Base-by-base conservation (phyloP, 1,140 invertebrate species). In the Bombus difficillimus region DNA sequence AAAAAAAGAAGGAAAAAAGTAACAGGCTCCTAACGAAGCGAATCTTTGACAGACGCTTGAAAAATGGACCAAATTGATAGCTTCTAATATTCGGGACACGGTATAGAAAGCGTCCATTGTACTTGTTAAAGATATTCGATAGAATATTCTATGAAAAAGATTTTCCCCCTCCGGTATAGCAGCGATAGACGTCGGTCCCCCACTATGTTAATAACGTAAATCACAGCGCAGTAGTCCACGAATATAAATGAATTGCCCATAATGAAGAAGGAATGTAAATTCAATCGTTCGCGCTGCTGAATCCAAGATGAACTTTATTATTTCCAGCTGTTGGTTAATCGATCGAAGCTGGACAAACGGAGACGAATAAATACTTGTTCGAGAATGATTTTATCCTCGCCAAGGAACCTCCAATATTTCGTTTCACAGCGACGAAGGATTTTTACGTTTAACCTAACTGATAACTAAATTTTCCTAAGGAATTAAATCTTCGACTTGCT, bases 201-300 rank as follows among this genome's bases (percentile, higher is more conserved):
- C 78, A 32, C 43, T 34, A 43, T 18, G 15, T 43, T 64, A 73
- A 77, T 57, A 83, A 69, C 64, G 57, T 77, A 69, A 77, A 77
- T 69, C 81, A 83, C 34, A 10, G 18, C 25, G 28, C 3, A 73
- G 43, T 76, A 53, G 43, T 69, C 43, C 34, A 77, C 39, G 81
- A 77, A 83, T 83, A 77, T 77, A 77, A 83, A 77, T 83, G 81
- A 83, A 68, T 57, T 32, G 34, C 6, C 22, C n/a, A 59, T 57
- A 83, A 83, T 77, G 62, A 83, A 39, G 47, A 32, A 41, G 28
- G 74, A 71, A 83, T 78, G 62, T 53, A 53, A 83, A 69, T 32
- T 57, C 34, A 69, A 1, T 22, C 6, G 64, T 57, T 75, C 53
- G 5, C 10, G 43, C n/a, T 25, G 25, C n/a, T 53, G 43, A 69